A percentile compares a stretch with the other conserved stretches of the same genome.
Evolutionary conservation across 2,797 vertebrate species (phyloP).

Genomic region (Sebastes melanostomus): DNA sequence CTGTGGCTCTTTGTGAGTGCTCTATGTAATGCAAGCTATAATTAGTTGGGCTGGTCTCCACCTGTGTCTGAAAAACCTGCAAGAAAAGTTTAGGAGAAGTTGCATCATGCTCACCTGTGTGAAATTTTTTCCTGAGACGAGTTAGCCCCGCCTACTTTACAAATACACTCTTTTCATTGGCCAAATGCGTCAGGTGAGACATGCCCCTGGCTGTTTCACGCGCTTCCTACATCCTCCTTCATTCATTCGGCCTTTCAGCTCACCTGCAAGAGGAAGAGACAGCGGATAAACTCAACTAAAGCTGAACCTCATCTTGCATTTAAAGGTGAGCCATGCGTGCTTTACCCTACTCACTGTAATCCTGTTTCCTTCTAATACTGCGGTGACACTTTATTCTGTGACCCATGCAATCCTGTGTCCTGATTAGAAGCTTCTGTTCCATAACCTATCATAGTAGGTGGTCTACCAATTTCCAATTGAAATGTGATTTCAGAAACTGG

Average conservation of each 20-base stretch:
- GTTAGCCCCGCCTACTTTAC: background rate
- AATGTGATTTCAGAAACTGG: background rate
- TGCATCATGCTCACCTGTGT: constrained; percentile 10
- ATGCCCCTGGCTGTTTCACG: background rate
- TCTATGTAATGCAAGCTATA: background rate
- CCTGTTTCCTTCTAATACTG: too few species aligned
- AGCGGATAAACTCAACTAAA: background rate
- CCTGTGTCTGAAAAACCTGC: background rate
- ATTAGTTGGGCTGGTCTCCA: background rate
- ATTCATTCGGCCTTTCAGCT: background rate
- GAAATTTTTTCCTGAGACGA: fast-evolving
- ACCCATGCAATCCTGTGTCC: background rate
- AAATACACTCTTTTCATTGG: background rate
- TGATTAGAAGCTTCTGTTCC: background rate
- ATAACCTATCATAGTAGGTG: too few species aligned
- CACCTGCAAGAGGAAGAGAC: background rate
- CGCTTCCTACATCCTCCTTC: too few species aligned
- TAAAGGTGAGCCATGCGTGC: background rate
- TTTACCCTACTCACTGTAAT: background rate
- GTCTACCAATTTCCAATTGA: background rate
- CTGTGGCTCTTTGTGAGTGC: too few species aligned
- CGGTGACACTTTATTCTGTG: background rate
- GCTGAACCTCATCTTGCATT: background rate
- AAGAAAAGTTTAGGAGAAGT: background rate
- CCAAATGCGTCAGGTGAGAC: background rate